Conservation (phyloP, 2,113 vertebrate species). For the Sus scrofa region DNA sequence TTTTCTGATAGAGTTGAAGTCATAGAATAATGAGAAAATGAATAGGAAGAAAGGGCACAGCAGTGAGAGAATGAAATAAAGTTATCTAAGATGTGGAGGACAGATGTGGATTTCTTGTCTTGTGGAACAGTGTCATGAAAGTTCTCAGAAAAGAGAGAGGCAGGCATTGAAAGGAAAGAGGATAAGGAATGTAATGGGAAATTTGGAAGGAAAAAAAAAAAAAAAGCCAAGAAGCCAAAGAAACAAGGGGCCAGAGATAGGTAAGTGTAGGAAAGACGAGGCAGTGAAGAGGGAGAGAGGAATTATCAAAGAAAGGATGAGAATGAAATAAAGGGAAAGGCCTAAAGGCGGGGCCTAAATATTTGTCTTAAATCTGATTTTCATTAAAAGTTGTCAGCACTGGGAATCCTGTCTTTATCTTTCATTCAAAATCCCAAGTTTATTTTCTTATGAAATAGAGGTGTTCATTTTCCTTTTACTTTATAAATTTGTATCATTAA, state of each 20-base stretch:
- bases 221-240: background rate
- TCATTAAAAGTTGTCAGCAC: background rate
- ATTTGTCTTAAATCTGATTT: background rate
- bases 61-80: background rate
- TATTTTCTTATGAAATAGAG: background rate
- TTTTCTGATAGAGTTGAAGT: background rate
- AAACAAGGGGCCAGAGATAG: no score
- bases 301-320: background rate
- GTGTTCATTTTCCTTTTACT: background rate
- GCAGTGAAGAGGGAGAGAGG: no score
- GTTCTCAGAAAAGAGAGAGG: background rate
- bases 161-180: background rate
- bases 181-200: no score
- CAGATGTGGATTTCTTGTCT: background rate
- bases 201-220: no score
- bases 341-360: background rate
- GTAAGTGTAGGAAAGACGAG: no score
- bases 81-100: background rate
- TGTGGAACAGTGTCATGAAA: background rate
- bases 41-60: background rate
- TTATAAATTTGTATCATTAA: background rate
- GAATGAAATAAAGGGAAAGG: background rate
- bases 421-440: background rate
- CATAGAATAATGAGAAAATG: background rate
- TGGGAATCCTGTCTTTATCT: background rate